Evolutionary conservation across 2,797 vertebrate genomes (phyloP), one percentile per base, ranked within the genome.

Genomic region (Melanotaenia maccullochi): DNA sequence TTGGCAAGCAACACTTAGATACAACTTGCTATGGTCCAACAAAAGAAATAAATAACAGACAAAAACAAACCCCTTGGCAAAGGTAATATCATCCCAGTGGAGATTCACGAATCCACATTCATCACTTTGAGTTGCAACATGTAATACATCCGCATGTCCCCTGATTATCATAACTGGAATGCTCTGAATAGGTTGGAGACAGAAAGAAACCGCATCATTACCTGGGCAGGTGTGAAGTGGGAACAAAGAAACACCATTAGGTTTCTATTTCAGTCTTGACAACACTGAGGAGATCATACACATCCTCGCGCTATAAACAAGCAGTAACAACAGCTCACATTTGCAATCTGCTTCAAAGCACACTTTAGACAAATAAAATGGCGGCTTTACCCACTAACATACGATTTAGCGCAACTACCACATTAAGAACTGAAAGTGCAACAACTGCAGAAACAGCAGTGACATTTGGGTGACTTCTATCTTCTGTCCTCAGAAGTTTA

Each of bases 141-240:
- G 8, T 58, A 52, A 69, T 35, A 68, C 60, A 38, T 49, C 75
- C 75, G 71, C 22, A 0, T 20, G 40, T 79, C 76, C 69, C 76
- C 61, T 81, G 85, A 85, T 87, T 81, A 89, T 84, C 79, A 68
- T 52, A 68, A 68, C 75, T 86, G 87, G 85, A 92, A 89, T 90
- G 89, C 77, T 85, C 62, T 18, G 63, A 84, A 75, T 14, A 12
- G 57, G 59, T 59, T 64, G 77, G 68, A 73, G 47, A 65, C 60
- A 56, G 49, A 74, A 80, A 71, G 20, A 87, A 75, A 57, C 40
- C 30, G 16, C 36, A 49, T 51, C 35, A 40, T 58, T 60, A 30
- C 65, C 68, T 55, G 7, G 40, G 52, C 60, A 54, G 13, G 42
- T 49, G 42, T 69, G 68, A 42, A 12, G 60, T 54, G 65, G 60